These are phyloP conservation scores for Dendronephthya gigantea DNA, from an alignment of 64 coral and sea anemone genomes.

Conservation along the genomic window DNA sequence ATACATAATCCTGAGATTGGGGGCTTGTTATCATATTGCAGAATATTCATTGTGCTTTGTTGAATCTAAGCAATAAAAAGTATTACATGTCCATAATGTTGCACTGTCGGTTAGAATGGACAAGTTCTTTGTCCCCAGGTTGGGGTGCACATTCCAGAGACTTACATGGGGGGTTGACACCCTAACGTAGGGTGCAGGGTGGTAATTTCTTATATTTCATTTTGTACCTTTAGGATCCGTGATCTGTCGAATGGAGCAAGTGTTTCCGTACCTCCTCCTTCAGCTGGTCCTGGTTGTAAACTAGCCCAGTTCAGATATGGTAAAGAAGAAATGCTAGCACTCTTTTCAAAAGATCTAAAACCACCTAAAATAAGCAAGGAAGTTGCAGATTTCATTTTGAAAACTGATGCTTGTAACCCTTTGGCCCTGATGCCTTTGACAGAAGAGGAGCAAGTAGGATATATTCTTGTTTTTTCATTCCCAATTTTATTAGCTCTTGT, in stretches of 20 bases:
- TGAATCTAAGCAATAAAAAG: too few relatives aligned
- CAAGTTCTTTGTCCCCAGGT: too few relatives aligned
- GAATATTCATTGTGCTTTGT: too few relatives aligned
- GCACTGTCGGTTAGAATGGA: too few relatives aligned
- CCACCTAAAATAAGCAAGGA: slow-evolving; percentile 37
- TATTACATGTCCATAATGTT: too few relatives aligned
- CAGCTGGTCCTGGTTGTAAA: slow-evolving; percentile 91
- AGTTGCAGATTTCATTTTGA: slow-evolving; percentile 61
- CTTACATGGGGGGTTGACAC: too few relatives aligned
- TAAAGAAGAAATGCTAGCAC: slow-evolving; percentile 94
- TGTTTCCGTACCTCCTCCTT: slow-evolving; percentile 83
- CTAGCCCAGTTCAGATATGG: slow-evolving; percentile 89
- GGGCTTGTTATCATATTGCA: too few relatives aligned
- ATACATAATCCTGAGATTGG: too few relatives aligned
- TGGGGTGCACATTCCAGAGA: too few relatives aligned
- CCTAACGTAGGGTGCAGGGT: too few relatives aligned
- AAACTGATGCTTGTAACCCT: slow-evolving; percentile 45
- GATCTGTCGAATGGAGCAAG: slow-evolving; percentile 89
- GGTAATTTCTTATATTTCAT: too few relatives aligned
- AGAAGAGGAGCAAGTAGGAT: slow-evolving; percentile 82
- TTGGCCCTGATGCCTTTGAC: slow-evolving; percentile 64
- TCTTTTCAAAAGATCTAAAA: slow-evolving; percentile 67
- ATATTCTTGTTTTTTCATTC: not conserved
- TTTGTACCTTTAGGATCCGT: slow-evolving; percentile 86
- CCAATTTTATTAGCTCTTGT: not conserved